phyloP scores from a whole-genome alignment of 2,888 invertebrate species.

The Pristionchus exspectatus region DNA sequence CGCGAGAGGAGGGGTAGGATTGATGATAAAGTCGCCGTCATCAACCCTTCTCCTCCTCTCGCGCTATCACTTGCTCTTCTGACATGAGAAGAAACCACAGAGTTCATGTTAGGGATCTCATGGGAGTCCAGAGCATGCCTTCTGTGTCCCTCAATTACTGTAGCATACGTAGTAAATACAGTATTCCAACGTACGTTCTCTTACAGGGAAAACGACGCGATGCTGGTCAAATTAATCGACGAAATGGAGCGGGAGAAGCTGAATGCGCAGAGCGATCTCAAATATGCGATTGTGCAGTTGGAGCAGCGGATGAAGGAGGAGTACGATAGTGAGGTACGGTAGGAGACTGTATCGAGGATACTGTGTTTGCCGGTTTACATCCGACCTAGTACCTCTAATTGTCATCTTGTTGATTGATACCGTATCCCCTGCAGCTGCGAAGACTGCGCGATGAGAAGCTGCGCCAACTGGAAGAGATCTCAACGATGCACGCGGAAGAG shows the following conservation, averaged over 20 bases:
- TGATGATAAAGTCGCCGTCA: too few species aligned
- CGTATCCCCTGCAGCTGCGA: conserved; percentile 16
- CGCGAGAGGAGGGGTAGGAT: too few species aligned
- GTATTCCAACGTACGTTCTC: not conserved
- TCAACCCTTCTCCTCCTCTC: too few species aligned
- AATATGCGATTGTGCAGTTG: conserved; percentile 72
- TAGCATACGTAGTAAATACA: too few species aligned
- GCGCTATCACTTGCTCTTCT: too few species aligned
- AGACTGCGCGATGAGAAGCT: conserved; percentile 54
- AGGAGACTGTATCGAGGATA: too few species aligned
- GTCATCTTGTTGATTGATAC: conserved; percentile 14
- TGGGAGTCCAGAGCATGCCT: too few species aligned
- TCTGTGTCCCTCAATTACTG: not conserved
- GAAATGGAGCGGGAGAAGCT: conserved; percentile 71
- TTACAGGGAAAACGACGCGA: conserved; percentile 63
- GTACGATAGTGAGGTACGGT: conserved; percentile 64
- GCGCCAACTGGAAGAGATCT: conserved; percentile 55
- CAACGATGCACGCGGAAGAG: conserved; percentile 50
- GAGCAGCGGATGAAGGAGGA: conserved; percentile 73
- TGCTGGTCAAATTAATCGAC: conserved; percentile 67
- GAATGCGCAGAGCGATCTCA: conserved; percentile 72
- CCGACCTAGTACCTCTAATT: too few species aligned
- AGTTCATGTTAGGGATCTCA: too few species aligned
- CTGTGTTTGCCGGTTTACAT: too few species aligned
- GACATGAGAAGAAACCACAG: too few species aligned